These are phyloP conservation scores for Glaucomys volans DNA, from an alignment of 2,113 vertebrate species.

Conservation along the genomic window DNA sequence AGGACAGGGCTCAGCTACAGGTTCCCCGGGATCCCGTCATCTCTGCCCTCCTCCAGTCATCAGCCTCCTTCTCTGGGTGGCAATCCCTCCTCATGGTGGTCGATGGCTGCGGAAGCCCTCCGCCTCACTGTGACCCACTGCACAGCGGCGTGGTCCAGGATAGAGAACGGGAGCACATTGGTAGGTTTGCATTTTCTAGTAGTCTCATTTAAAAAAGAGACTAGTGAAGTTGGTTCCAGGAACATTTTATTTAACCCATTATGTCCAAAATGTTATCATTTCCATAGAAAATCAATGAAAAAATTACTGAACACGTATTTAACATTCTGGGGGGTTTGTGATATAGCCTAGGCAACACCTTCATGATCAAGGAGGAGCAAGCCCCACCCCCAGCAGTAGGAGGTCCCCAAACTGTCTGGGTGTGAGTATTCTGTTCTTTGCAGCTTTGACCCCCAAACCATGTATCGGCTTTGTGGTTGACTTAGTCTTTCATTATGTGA, in stretches of 20 bases:
- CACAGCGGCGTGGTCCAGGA: fast-evolving
- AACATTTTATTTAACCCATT: not conserved
- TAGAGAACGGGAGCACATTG: too few relatives aligned
- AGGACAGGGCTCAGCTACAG: not conserved
- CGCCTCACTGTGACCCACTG: not conserved
- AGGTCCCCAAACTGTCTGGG: not conserved
- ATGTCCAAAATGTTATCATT: not conserved
- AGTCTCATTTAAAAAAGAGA: not conserved
- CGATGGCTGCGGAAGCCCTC: not conserved
- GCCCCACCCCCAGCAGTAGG: fast-evolving
- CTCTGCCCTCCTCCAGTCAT: not conserved
- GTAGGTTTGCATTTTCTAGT: not conserved
- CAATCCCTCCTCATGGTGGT: not conserved
- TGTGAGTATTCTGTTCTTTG: not conserved
- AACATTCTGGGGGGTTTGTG: not conserved
- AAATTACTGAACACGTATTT: not conserved
- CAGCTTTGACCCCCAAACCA: not conserved
- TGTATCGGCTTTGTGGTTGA: not conserved
- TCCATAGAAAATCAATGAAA: not conserved
- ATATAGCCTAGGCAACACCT: not conserved
- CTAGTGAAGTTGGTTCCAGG: too few relatives aligned
- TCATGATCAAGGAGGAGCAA: not conserved
- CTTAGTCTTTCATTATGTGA: not conserved
- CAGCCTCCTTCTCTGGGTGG: not conserved
- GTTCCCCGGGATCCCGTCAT: not conserved